Evolutionary conservation across 2,113 vertebrate genomes (phyloP).

Genomic region (Corythoichthys intestinalis): DNA sequence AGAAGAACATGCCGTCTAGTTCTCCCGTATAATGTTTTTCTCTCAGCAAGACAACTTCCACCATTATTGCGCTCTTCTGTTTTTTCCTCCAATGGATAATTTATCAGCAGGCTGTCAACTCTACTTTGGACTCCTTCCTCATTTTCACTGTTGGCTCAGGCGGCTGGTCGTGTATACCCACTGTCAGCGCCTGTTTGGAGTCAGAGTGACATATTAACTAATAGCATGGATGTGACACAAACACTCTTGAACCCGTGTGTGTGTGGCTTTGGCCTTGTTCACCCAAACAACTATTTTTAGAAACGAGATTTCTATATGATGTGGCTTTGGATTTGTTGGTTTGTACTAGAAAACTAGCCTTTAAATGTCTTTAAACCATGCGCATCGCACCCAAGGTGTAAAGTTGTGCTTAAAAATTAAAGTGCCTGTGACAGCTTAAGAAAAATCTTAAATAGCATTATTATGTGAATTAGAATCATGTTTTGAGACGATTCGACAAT

Average conservation of each 20-base stretch:
- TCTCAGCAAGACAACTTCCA: constrained; percentile 10
- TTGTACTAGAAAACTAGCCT: neutral
- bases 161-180: constrained; percentile 20
- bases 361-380: too few species aligned
- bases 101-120: constrained; percentile 34
- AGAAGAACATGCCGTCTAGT: constrained; percentile 2
- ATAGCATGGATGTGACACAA: constrained; percentile 27
- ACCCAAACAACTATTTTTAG: neutral
- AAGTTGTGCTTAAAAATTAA: too few species aligned
- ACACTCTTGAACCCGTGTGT: constrained; percentile 8
- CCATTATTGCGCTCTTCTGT: constrained; percentile 25
- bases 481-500: too few species aligned
- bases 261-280: constrained; percentile 5
- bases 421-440: too few species aligned
- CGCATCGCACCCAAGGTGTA: too few species aligned
- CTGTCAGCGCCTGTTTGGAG: constrained; percentile 40
- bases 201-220: constrained; percentile 61
- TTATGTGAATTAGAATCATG: too few species aligned
- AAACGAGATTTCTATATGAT: neutral
- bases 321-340: neutral
- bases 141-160: constrained; percentile 23
- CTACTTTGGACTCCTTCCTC: constrained; percentile 7
- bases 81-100: constrained; percentile 19
- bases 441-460: too few species aligned
- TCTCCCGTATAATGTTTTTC: constrained; percentile 3